These are phyloP conservation scores for Cygnus atratus DNA, from an alignment of 2,113 vertebrate species.

Conservation along the genomic window DNA sequence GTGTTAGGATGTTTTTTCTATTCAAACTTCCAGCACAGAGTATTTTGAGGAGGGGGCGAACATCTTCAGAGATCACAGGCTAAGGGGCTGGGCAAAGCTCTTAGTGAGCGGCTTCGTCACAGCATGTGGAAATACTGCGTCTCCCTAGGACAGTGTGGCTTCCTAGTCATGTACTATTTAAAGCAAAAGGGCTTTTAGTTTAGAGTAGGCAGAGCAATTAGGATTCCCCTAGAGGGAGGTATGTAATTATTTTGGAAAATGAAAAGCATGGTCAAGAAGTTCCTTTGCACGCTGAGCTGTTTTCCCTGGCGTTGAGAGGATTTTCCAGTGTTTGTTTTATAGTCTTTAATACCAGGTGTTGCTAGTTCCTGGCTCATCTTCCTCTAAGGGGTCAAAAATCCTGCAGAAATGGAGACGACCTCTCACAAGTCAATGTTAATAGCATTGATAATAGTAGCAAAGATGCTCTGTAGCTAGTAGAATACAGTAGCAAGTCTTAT, in stretches of 20 bases:
- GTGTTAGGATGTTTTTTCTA: not conserved
- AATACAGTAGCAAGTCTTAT: not conserved
- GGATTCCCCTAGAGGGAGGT: not conserved
- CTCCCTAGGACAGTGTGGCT: not conserved
- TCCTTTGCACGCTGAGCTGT: not conserved
- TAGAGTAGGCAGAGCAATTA: slow-evolving; percentile 11
- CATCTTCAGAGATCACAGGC: not conserved
- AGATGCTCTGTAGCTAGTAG: not conserved
- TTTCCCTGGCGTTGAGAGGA: not conserved
- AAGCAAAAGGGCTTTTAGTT: slow-evolving; percentile 29
- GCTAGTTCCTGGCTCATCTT: not conserved
- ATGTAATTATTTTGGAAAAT: slow-evolving; percentile 6
- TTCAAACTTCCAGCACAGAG: slow-evolving; percentile 9
- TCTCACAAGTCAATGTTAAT: not conserved
- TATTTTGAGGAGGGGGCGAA: slow-evolving; percentile 14
- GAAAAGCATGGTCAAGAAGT: not conserved
- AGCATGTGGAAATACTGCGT: not conserved
- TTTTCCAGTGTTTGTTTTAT: not conserved
- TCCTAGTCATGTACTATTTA: not conserved
- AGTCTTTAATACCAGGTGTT: not conserved
- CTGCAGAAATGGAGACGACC: not conserved
- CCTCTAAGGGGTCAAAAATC: not conserved
- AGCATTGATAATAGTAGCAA: not conserved
- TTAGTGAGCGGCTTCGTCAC: not conserved
- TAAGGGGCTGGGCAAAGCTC: slow-evolving; percentile 7